A percentile compares a stretch with the other conserved stretches of the same genome.
phyloP scores from a whole-genome alignment of 2,113 vertebrate species.

The Poicephalus gulielmi region DNA sequence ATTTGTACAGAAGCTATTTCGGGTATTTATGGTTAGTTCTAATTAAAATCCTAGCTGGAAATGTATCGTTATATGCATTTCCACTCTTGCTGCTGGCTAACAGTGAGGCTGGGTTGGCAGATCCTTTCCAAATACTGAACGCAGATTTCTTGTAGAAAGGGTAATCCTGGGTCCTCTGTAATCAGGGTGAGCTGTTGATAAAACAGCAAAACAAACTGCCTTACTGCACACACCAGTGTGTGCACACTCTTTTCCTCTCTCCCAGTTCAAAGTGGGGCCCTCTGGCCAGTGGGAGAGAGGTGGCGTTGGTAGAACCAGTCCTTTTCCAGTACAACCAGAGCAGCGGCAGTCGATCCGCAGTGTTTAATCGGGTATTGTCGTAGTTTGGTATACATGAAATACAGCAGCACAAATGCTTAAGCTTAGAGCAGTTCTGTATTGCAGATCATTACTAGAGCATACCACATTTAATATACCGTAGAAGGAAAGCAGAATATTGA shows the following conservation, averaged over 20 bases:
- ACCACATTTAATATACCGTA: constrained; percentile 26
- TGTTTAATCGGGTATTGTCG: background rate
- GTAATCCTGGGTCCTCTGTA: constrained; percentile 50
- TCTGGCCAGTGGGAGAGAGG: background rate
- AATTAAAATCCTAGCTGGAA: constrained; percentile 54
- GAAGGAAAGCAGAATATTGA: constrained; percentile 40
- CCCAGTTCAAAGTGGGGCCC: background rate
- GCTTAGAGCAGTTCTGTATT: constrained; percentile 43
- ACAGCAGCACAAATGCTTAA: constrained; percentile 48
- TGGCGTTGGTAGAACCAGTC: background rate
- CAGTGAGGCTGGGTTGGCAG: constrained; percentile 42
- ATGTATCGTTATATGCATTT: background rate
- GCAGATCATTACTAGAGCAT: constrained; percentile 40
- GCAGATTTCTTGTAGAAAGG: constrained; percentile 32
- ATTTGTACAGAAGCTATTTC: constrained; percentile 32
- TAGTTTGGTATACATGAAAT: background rate
- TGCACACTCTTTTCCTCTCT: background rate
- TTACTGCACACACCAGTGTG: background rate
- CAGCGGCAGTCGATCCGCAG: background rate
- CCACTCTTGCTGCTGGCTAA: constrained; percentile 62
- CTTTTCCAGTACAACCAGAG: constrained; percentile 9
- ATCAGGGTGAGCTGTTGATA: constrained; percentile 54
- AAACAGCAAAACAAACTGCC: constrained; percentile 33
- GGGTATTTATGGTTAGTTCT: constrained; percentile 68
- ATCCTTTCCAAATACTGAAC: constrained; percentile 23